Base-by-base conservation (phyloP, 2,113 vertebrate species). In the Sinocyclocheilus anophthalmus region DNA sequence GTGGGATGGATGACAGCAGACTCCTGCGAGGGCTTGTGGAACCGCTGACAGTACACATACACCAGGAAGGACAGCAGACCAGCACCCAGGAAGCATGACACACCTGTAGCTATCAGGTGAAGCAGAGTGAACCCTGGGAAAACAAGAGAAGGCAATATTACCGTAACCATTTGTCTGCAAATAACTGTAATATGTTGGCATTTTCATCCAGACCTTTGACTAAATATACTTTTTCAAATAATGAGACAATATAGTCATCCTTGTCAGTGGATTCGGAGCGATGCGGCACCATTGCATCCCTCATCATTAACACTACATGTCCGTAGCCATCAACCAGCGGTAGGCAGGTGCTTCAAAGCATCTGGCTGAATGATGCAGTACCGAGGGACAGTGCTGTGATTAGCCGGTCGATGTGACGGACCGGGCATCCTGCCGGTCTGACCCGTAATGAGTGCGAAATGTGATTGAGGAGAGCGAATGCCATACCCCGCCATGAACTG, bases 31-130 rank as follows among this genome's bases (percentile, higher is more conserved):
- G 97, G 97, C 87, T 97, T 97, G 87, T 98, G 97, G 91, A 97
- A 97, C 48, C 96, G 96, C 79, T 99, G 97, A 89, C 96, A 98
- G 91, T 97, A 99, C 84, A 98, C 94, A 57, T 99, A 99, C 88
- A 98, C 95, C 6, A 97, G 95, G 92, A 99, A 97, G 0, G 97
- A 99, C 90, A 99, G 92, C 86, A 99, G 96, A 39, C 97, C 97
- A 10, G 98, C 98, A 76, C 97, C 98, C 0, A 99, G 94, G 95
- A 99, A 99, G 88, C 97, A 99, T 85, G 97, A 98, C 83, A 99
- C 90, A 0, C 98, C 98, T 0, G 98, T 99, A 91, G 96, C 97
- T 78, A 99, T 97, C 87, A 99, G 94, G 92, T 99, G 97, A 89
- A 99, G 95, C 88, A 99, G 94, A 89, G 94, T 97, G 93, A 98